Base-by-base conservation (phyloP, 2,888 invertebrate species). In the Seira ritae region DNA sequence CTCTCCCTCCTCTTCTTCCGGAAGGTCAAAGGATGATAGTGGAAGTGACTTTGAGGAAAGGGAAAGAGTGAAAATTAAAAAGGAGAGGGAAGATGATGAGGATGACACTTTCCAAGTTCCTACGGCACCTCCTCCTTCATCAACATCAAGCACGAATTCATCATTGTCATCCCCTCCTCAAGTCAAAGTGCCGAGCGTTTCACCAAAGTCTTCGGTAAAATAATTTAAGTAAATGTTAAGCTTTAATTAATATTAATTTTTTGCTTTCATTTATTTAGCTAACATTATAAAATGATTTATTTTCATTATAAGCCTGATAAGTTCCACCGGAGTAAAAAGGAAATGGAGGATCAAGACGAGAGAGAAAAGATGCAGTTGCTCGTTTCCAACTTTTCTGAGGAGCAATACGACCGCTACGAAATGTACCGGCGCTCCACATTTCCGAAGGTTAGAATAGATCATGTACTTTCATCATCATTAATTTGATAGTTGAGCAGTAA, bases 381-480 rank as follows among this genome's bases (percentile, higher is more conserved):
- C 72, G 98, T 99, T 0, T 99, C 99, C 0, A 99, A 99, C 91
- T 99, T 99, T 89, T 97, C 98, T 0, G 98, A 98, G 91, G 98
- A 98, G 89, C 99, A 99, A 90, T 91, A 99, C 74, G 97, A 99
- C 90, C 93, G 99, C 88, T 99, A 99, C 92, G 99, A 99, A 92
- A 98, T 99, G 97, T 99, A 96, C 90, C 92, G 99, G 87, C 92
- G 99, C 90, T 95, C 99, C 0, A 98, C 98, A 0, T 99, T 99
- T 91, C 99, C 99, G 0, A 99, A 98, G 73, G 82, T 82, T 12
- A 19, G 22, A 8, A 22, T 66, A 12, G 15, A 12, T 17, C n/a
- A 66, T 66, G 3, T 66, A 6, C 6, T n/a, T n/a, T n/a, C n/a
- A n/a, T n/a, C n/a, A n/a, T n/a, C n/a, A n/a, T n/a, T n/a, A n/a